These are phyloP conservation scores for Drosophila rufa DNA, from an alignment of 1,140 invertebrate species.

Conservation along the genomic window DNA sequence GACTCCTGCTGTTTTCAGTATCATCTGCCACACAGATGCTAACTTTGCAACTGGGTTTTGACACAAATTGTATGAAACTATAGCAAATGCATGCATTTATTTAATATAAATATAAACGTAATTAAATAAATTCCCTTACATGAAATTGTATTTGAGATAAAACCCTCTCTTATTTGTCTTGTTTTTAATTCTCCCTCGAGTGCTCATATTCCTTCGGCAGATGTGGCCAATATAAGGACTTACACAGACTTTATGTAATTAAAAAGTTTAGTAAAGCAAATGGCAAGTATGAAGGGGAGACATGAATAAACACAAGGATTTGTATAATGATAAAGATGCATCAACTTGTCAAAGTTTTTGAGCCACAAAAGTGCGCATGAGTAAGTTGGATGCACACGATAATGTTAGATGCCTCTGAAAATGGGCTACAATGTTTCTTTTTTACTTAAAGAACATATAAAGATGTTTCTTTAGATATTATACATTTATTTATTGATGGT, in stretches of 20 bases:
- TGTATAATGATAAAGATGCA: not conserved
- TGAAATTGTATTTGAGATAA: not conserved
- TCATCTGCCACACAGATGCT: not conserved
- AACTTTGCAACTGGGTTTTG: constrained; percentile 1
- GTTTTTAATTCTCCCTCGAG: not conserved
- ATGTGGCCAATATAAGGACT: not conserved
- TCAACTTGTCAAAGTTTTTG: constrained; percentile 19
- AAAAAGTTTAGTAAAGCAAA: constrained; percentile 26
- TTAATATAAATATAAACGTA: not conserved
- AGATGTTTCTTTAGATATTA: not conserved
- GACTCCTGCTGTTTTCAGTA: not conserved
- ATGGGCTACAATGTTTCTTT: not conserved
- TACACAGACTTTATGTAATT: constrained; percentile 25
- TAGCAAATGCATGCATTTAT: too few species aligned
- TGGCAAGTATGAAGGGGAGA: not conserved
- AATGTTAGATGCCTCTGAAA: not conserved
- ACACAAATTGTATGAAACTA: too few species aligned
- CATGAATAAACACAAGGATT: not conserved
- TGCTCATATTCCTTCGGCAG: not conserved
- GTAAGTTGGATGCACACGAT: not conserved
- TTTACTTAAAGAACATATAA: not conserved
- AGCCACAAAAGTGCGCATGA: not conserved
- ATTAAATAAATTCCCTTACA: not conserved
- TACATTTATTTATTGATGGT: not conserved
- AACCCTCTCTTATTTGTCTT: too few species aligned